Evolutionary conservation across 2,797 vertebrate species (phyloP).

Genomic region (Limosa lapponica): DNA sequence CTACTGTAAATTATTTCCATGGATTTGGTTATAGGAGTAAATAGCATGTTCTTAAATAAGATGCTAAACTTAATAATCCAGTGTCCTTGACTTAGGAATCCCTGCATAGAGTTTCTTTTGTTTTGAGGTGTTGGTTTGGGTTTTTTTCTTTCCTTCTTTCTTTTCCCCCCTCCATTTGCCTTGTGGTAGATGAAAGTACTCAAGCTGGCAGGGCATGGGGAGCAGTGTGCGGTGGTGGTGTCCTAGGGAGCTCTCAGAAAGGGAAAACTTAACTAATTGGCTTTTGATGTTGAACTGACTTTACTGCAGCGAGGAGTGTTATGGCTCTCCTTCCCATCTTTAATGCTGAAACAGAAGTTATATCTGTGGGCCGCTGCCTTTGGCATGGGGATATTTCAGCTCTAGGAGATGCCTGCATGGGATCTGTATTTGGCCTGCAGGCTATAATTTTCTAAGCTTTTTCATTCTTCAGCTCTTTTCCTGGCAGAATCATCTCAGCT

Average conservation of each 20-base stretch:
- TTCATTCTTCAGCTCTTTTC: background rate
- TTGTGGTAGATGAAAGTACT: background rate
- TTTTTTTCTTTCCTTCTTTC: background rate
- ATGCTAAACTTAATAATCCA: background rate
- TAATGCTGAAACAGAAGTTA: background rate
- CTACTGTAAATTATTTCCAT: background rate
- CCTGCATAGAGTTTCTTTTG: background rate
- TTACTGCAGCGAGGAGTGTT: background rate
- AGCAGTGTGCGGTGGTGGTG: background rate
- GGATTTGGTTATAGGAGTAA: background rate
- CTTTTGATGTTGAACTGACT: background rate
- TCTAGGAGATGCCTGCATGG: background rate
- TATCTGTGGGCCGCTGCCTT: background rate
- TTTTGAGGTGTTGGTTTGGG: background rate
- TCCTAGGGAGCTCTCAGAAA: background rate
- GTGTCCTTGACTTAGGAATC: background rate
- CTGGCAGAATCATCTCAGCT: background rate
- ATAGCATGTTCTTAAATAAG: background rate
- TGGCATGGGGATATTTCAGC: background rate
- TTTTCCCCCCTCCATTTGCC: background rate
- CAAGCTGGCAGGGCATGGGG: background rate
- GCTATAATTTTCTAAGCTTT: background rate
- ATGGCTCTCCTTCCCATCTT: background rate
- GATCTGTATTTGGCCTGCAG: background rate
- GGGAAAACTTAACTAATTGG: background rate